Percentiles rank a stretch among this genome's conserved stretches.
phyloP scores from a whole-genome alignment of 2,888 invertebrate species.

The Mesorhabditis sp. region DNA sequence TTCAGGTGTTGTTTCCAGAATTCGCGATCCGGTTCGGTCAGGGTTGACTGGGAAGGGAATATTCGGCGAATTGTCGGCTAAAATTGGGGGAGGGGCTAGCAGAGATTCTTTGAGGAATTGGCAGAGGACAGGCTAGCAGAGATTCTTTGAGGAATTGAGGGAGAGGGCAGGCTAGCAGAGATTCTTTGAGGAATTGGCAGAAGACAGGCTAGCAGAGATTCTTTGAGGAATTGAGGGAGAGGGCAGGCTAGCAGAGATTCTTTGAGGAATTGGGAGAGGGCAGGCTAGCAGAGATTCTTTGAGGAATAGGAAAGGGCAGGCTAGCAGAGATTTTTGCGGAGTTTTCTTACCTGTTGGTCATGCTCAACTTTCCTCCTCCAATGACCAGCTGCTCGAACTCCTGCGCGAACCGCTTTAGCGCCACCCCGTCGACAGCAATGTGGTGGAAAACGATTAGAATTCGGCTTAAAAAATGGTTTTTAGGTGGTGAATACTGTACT shows the following conservation, averaged over 20 bases:
- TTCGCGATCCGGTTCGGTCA: not conserved
- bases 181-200: too few relatives aligned
- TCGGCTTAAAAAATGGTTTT: not conserved
- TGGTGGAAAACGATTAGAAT: conserved; percentile 4
- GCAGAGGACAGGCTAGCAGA: too few relatives aligned
- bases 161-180: too few relatives aligned
- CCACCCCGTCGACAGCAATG: not conserved
- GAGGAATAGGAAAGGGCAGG: too few relatives aligned
- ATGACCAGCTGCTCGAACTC: not conserved
- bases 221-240: too few relatives aligned
- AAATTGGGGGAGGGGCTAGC: not conserved
- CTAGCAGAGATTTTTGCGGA: not conserved
- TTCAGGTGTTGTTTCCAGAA: not conserved
- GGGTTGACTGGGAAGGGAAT: not conserved
- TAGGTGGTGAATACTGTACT: not conserved
- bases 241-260: too few relatives aligned
- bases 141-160: too few relatives aligned
- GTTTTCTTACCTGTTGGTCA: not conserved
- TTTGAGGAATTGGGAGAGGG: too few relatives aligned
- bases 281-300: too few relatives aligned
- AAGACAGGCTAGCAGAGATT: too few relatives aligned
- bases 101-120: too few relatives aligned
- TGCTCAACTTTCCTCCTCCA: not conserved
- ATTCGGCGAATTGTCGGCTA: not conserved
- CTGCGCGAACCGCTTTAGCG: not conserved